Base-by-base conservation (phyloP, 30 jellyfish, hydroid and myxozoan species). In the Pseudorhiza aurosa region DNA sequence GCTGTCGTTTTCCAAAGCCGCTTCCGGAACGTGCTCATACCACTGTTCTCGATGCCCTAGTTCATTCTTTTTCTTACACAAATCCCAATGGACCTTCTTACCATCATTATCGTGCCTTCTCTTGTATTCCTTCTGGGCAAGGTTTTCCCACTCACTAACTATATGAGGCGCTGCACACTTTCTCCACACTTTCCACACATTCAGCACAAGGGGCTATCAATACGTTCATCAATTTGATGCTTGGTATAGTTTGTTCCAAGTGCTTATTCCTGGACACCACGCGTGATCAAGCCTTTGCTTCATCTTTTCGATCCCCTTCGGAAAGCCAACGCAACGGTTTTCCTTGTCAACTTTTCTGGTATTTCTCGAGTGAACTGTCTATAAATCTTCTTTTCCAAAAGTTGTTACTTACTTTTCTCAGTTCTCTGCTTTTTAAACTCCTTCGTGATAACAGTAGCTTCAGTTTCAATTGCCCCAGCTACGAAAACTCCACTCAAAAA, bases 21-120 rank as follows among this genome's bases (percentile, higher is more conserved):
- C 62, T 65, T 42, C 80, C 12, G 80, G 80, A 3, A 11, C 40
- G 14, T 65, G 80, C 39, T 65, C 80, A 65, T 65, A 42, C 36
- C 63, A 65, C 14, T 65, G 35, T 21, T 31, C 80, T 5, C 24
- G 27, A 40, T 40, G 26, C 17, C 39, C 60, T n/a, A 11, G 18
- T 1, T 39, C 75, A 60, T 60, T 60, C 51, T 60, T 22, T 29
- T 15, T 49, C n/a, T n/a, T 46, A 28, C 51, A 60, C 24, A 60
- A 51, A 21, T 60, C 51, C 75, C 75, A 60, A 60, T 60, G 75
- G 18, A 60, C 51, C 30, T 28, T 60, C 75, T 60, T 60, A 8
- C 53, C 75, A 22, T 25, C 75, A 60, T 60, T 60, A 14, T 0
- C 51, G 30, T 29, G 75, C 10, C 75, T n/a, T 29, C 75, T 0